These are phyloP conservation scores for Porites divaricata DNA, from an alignment of 92 coral and sea anemone genomes.

Conservation along the genomic window DNA sequence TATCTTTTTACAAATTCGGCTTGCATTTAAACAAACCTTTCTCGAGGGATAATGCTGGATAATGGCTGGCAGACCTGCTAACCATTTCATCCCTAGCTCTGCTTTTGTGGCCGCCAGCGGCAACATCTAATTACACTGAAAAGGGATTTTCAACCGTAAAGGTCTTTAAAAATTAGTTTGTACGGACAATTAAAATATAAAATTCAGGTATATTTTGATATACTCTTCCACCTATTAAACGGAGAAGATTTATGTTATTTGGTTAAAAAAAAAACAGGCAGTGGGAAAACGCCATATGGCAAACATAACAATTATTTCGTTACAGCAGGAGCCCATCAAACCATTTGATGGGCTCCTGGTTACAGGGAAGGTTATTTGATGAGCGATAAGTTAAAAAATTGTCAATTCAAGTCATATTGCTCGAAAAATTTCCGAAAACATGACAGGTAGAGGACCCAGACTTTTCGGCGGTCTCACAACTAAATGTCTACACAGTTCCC, in stretches of 20 bases:
- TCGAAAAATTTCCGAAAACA: too few relatives aligned
- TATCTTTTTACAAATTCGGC: too few relatives aligned
- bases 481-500: constrained; percentile 8
- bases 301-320: not conserved
- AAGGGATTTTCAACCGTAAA: too few relatives aligned
- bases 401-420: constrained; percentile 12
- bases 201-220: not conserved
- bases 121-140: too few relatives aligned
- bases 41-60: too few relatives aligned
- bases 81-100: too few relatives aligned
- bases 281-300: not conserved
- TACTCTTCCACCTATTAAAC: not conserved
- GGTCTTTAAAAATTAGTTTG: not conserved
- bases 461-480: not conserved
- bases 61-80: too few relatives aligned
- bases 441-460: not conserved
- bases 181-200: not conserved
- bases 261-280: not conserved
- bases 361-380: not conserved
- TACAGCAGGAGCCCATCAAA: too few relatives aligned
- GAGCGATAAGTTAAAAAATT: not conserved
- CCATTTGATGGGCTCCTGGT: not conserved
- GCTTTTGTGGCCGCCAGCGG: too few relatives aligned
- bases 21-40: too few relatives aligned
- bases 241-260: not conserved